Conservation (phyloP, 2,113 vertebrate species). For the Arvicanthis niloticus region DNA sequence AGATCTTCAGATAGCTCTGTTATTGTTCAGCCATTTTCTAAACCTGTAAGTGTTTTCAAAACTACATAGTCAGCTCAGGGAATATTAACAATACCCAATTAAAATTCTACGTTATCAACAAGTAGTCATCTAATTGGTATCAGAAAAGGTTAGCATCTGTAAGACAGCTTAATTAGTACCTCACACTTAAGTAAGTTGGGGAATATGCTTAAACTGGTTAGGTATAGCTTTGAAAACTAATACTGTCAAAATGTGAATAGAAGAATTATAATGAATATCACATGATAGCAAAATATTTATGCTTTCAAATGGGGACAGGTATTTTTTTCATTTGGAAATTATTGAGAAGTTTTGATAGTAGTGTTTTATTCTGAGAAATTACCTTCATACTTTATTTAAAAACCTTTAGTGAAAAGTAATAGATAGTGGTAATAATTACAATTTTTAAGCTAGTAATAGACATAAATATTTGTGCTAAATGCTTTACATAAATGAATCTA, state of each 20-base stretch:
- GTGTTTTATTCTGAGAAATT: constrained; percentile 54
- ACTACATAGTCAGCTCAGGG: constrained; percentile 78
- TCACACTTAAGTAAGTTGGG: constrained; percentile 90
- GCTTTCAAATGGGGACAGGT: neutral
- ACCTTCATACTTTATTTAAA: constrained; percentile 47
- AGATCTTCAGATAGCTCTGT: constrained; percentile 82
- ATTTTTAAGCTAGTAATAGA: constrained; percentile 16
- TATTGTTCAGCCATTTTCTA: constrained; percentile 85
- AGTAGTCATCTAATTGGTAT: constrained; percentile 77
- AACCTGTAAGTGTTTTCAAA: constrained; percentile 83
- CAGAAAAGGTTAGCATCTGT: constrained; percentile 80
- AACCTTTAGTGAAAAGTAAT: constrained; percentile 24
- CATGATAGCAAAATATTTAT: constrained; percentile 35
- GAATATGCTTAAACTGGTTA: constrained; percentile 79
- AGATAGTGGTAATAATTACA: constrained; percentile 30
- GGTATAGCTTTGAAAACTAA: constrained; percentile 37
- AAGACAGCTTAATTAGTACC: constrained; percentile 81
- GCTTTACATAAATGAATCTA: constrained; percentile 32
- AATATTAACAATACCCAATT: constrained; percentile 79
- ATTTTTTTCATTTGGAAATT: constrained; percentile 62
- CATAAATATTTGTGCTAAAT: constrained; percentile 48
- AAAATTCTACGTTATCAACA: constrained; percentile 80
- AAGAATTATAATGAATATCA: constrained; percentile 34
- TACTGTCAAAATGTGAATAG: constrained; percentile 19
- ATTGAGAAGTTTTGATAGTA: neutral